These are phyloP conservation scores for Spheniscus mendiculus DNA, from an alignment of 2,113 vertebrate genomes.

Conservation along the genomic window DNA sequence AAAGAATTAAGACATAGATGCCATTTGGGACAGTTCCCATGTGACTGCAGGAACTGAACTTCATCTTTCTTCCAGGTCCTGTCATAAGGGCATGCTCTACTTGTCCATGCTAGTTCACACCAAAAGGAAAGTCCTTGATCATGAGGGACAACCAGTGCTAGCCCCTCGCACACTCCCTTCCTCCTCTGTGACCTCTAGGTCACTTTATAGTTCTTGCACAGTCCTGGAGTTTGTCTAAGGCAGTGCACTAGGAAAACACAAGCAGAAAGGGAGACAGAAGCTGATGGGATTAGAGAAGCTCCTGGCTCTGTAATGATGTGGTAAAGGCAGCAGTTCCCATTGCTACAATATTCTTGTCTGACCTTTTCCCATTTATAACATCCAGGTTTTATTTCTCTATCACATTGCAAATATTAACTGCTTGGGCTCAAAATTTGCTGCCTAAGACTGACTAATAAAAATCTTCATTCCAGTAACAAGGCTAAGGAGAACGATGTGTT, in stretches of 20 bases:
- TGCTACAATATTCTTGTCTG: neutral
- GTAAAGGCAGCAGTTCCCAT: neutral
- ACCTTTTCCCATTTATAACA: neutral
- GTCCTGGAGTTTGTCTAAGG: neutral
- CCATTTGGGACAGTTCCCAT: neutral
- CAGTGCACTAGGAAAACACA: neutral
- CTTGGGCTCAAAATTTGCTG: neutral
- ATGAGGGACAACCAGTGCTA: neutral
- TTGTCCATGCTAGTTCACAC: neutral
- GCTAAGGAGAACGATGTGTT: neutral
- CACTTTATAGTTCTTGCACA: neutral
- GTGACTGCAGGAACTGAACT: neutral
- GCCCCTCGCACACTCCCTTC: accelerated
- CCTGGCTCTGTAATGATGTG: neutral
- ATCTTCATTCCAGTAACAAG: neutral
- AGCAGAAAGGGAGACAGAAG: neutral
- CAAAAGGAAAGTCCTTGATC: neutral
- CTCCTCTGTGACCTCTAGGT: neutral
- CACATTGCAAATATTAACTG: neutral
- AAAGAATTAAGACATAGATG: neutral
- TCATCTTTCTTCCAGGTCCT: neutral
- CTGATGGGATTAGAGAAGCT: neutral
- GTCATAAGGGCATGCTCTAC: neutral
- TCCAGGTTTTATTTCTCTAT: neutral
- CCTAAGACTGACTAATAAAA: neutral